Evolutionary conservation across 2,113 vertebrate genomes (phyloP).

Genomic region (Amazona guildingii): DNA sequence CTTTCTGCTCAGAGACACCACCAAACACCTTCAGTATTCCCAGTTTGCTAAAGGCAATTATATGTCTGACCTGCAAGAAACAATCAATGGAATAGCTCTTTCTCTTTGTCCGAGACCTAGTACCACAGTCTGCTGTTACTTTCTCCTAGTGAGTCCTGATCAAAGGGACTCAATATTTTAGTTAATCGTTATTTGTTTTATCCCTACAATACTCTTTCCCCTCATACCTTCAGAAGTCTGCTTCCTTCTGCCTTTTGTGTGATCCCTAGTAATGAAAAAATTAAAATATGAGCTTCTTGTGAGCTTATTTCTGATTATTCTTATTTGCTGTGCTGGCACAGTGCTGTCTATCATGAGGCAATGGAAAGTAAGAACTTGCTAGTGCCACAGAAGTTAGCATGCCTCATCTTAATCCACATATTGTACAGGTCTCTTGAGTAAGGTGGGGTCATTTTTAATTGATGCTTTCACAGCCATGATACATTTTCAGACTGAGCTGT

Average conservation of each 20-base stretch:
- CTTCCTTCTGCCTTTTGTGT: constrained; percentile 37
- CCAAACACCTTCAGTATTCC: background rate
- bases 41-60: background rate
- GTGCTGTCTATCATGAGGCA: background rate
- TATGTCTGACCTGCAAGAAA: background rate
- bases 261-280: constrained; percentile 49
- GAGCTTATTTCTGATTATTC: constrained; percentile 32
- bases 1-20: background rate
- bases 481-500: background rate
- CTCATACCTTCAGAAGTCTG: constrained; percentile 6
- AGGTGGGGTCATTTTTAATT: background rate
- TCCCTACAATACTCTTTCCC: background rate
- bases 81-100: background rate
- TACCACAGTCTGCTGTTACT: background rate
- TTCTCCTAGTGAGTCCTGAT: constrained; percentile 1
- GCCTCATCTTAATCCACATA: constrained; percentile 10
- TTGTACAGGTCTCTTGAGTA: constrained; percentile 6
- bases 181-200: constrained; percentile 51
- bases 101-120: background rate
- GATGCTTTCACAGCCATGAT: background rate
- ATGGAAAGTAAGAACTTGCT: background rate
- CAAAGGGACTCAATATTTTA: constrained; percentile 11
- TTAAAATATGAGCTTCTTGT: constrained; percentile 30
- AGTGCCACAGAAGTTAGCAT: background rate
- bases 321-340: background rate